phyloP scores from a whole-genome alignment of 2,797 vertebrate species.

The Gymnothorax reevesii region DNA sequence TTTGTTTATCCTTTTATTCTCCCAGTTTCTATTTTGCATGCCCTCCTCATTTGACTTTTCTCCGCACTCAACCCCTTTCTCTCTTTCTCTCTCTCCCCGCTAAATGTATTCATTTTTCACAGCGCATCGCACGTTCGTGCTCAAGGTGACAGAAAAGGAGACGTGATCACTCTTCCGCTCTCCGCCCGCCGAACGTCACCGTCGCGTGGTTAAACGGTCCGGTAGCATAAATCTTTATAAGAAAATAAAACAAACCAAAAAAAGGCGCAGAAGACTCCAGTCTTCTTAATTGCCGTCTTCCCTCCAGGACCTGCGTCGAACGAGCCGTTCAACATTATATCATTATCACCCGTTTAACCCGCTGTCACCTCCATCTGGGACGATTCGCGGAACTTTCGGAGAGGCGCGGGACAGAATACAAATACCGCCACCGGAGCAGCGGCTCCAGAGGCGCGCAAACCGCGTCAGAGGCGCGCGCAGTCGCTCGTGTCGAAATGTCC shows the following conservation, averaged over 20 bases:
- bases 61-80: not conserved
- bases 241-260: not conserved
- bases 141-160: slow-evolving; percentile 43
- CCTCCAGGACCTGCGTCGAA: not conserved
- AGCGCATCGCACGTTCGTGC: not conserved
- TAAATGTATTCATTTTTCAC: not conserved
- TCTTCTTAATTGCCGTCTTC: not conserved
- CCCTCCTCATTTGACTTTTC: not conserved
- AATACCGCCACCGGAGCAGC: not conserved
- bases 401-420: not conserved
- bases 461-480: not conserved
- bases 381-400: not conserved
- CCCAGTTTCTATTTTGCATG: not conserved
- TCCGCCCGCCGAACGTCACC: not conserved
- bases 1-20: slow-evolving; percentile 1
- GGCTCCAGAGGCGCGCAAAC: not conserved
- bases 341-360: not conserved
- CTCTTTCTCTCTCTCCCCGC: not conserved
- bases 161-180: slow-evolving; percentile 17
- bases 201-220: not conserved
- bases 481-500: not conserved
- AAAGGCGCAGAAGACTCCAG: not conserved
- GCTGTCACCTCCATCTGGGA: not conserved
- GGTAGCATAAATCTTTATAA: not conserved
- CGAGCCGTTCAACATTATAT: not conserved